phyloP scores from a whole-genome alignment of 2,113 vertebrate species.

The Dolichallabes microphthalmus region DNA sequence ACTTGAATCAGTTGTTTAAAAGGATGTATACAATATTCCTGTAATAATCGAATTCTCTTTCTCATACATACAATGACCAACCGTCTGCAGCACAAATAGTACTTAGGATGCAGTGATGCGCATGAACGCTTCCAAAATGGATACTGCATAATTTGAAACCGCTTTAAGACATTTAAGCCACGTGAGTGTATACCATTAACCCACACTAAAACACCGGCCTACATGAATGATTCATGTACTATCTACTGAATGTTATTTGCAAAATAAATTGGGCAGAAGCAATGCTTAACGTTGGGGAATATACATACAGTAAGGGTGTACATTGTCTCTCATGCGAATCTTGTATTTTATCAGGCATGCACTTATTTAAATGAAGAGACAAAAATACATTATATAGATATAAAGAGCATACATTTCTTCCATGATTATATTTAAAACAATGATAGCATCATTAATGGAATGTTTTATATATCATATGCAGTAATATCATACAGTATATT shows the following conservation, averaged over 20 bases:
- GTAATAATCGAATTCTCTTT: constrained; percentile 5
- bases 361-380: not conserved
- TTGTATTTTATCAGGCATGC: not conserved
- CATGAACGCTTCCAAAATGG: constrained; percentile 25
- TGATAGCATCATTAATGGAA: too few relatives aligned
- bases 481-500: too few relatives aligned
- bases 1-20: not conserved
- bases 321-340: too few relatives aligned
- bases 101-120: constrained; percentile 28
- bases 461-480: too few relatives aligned
- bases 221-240: constrained; percentile 55
- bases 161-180: constrained; percentile 51
- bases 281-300: not conserved
- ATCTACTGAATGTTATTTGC: constrained; percentile 46
- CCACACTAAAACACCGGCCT: constrained; percentile 44
- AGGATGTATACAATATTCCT: not conserved
- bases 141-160: constrained; percentile 44
- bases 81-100: not conserved
- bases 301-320: not conserved
- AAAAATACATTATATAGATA: not conserved
- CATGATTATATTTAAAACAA: not conserved
- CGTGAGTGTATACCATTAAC: constrained; percentile 50
- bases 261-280: constrained; percentile 50
- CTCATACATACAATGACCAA: not conserved
- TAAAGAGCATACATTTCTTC: not conserved